These are phyloP conservation scores for Caenorhabditis zanzibari DNA, from an alignment of 2,888 invertebrate species.

Conservation along the genomic window DNA sequence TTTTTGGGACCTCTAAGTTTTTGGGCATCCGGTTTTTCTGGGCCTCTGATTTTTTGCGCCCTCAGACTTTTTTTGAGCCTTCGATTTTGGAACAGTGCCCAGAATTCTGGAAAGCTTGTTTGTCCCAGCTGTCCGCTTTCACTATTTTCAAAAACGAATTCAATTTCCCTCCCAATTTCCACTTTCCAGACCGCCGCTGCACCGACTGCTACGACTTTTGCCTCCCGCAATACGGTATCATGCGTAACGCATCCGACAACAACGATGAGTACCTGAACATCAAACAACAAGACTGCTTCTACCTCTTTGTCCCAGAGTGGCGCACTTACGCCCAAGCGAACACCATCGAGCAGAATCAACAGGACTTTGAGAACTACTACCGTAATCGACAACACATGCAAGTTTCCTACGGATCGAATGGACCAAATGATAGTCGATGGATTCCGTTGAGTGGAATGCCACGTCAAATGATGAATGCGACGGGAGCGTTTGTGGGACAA, in stretches of 20 bases:
- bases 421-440: conserved; percentile 62
- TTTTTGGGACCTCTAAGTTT: no score
- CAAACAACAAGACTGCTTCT: conserved; percentile 80
- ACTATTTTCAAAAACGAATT: no score
- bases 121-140: no score
- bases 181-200: conserved; percentile 75
- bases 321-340: conserved; percentile 77
- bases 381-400: conserved; percentile 69
- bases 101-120: no score
- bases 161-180: background rate
- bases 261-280: conserved; percentile 78
- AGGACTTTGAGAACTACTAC: conserved; percentile 77
- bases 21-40: no score
- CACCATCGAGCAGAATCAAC: conserved; percentile 77
- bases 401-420: conserved; percentile 47
- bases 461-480: conserved; percentile 54
- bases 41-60: no score
- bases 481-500: conserved; percentile 53
- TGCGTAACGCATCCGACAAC: conserved; percentile 54
- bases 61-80: no score
- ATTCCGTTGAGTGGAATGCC: conserved; percentile 60
- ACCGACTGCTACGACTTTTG: conserved; percentile 82
- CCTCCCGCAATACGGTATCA: conserved; percentile 80
- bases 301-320: conserved; percentile 83
- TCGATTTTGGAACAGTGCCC: no score